Evolutionary conservation across 2,888 invertebrate species (phyloP), one percentile per base, ranked within the genome.

Genomic region (Cyclophora albipunctata): DNA sequence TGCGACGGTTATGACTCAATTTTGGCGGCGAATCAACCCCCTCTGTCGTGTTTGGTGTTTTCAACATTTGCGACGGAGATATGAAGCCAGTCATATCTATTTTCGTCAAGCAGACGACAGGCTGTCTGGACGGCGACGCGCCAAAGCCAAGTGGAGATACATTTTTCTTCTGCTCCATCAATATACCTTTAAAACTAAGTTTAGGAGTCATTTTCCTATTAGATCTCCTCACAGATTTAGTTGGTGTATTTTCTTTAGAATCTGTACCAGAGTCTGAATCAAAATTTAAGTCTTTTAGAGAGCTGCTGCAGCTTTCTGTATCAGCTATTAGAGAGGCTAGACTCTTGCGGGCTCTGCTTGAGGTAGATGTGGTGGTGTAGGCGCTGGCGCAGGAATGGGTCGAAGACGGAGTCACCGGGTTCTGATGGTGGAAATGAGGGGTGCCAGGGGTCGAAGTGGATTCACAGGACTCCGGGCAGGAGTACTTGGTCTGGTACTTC

Each of bases 291-390:
- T 88, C 89, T 78, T 89, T 87, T 5, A 89, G 58, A 3, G 89
- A 89, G 61, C 88, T 89, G 65, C 88, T 89, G 63, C 89, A 89
- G 62, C 88, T 89, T 57, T 89, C 89, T 2, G 88, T 82, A 58
- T 89, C 88, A 7, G 87, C 88, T 33, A 86, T 87, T 46, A 88
- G 78, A 57, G 78, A 83, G 46, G 85, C 85, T 3, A 88, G 69
- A 58, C 85, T 85, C 55, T 86, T 86, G 3, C 88, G 71, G 5
- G 86, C 88, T 6, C 75, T 66, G 67, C 86, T 86, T n/a, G 85
- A 82, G 6, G 84, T 82, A 4, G 87, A 88, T 0, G 86, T 84
- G 2, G 73, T 78, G 4, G 87, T 86, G 34, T 85, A 81, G 0
- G 68, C 71, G 62, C 87, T 88, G 42, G 79, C 64, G 57, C 86